Conservation (phyloP, 2,113 vertebrate species). For the Chloropsis cyanopogon region DNA sequence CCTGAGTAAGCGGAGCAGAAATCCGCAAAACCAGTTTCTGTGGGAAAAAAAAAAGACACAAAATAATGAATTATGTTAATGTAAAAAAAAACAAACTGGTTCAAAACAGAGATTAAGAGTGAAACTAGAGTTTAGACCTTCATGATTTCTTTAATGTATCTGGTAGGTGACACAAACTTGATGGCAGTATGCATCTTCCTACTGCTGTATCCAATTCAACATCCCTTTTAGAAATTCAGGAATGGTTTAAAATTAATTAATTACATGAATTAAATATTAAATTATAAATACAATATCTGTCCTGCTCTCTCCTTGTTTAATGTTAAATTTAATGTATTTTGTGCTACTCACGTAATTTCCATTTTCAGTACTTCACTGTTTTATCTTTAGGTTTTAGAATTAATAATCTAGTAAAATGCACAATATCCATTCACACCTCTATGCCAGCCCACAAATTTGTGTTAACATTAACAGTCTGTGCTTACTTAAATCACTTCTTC, state of each 20-base stretch:
- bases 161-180: neutral
- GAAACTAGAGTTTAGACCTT: neutral
- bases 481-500: neutral
- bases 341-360: neutral
- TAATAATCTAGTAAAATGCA: neutral
- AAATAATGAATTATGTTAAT: neutral
- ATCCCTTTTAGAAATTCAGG: neutral
- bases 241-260: neutral
- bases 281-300: neutral
- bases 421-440: neutral
- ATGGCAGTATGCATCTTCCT: neutral
- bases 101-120: neutral
- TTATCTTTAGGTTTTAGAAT: slow-evolving; percentile 3
- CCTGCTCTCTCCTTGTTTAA: neutral
- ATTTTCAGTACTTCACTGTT: neutral
- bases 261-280: neutral
- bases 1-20: slow-evolving; percentile 30
- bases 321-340: neutral
- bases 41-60: neutral
- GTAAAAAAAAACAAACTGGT: neutral
- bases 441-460: neutral
- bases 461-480: neutral
- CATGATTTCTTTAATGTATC: neutral
- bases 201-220: neutral
- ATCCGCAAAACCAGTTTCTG: slow-evolving; percentile 54